Base-by-base conservation (phyloP, 37 sponge, comb jelly and placozoan genomes). In the Ephydatia muelleri region DNA sequence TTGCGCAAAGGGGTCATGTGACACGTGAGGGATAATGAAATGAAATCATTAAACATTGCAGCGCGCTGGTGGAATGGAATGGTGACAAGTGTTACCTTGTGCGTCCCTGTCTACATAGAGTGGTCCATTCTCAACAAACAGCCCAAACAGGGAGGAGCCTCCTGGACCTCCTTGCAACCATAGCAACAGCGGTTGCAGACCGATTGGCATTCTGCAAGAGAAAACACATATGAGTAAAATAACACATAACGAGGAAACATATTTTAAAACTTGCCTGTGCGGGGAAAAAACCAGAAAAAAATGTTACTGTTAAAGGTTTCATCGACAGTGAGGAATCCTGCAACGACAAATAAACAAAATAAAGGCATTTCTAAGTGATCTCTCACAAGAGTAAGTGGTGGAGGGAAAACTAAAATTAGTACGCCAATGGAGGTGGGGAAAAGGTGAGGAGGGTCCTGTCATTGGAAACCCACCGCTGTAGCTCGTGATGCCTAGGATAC, bases 151-250 rank as follows among this genome's bases (percentile, higher is more conserved):
- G 12, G 97, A 96, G 21, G 97, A 90, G 12, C 87, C 94, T 26
- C 97, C 97, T 33, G 97, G 97, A 26, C 97, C 97, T 36, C 97
- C 97, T 81, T 96, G 97, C 39, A 96, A 72, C 97, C 97, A 96
- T 75, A 96, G 78, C 29, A 94, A 67, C 75, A 96, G 33, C 5
- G 97, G 97, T n/a, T 57, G 92, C 92, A 79, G 40, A 72, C 23
- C 0, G 5, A 47, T 87, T 48, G 0, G 83, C 87, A 87, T 75
- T 87, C 86, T 87, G 73, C 14, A 72, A 29, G 5, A 69, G 29
- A 29, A 69, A 29, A 30, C 2, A 74, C 36, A 74, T 29, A 25
- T 29, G 9, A 11, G 36, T 23, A 5, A 25, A 34, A 2, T 25
- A 25, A 3, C 5, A 5, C 4, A 34, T 29, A 33, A 74, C 6